Evolutionary conservation across 2,797 vertebrate species (phyloP), one percentile per base, ranked within the genome.

Genomic region (Anas bernieri): DNA sequence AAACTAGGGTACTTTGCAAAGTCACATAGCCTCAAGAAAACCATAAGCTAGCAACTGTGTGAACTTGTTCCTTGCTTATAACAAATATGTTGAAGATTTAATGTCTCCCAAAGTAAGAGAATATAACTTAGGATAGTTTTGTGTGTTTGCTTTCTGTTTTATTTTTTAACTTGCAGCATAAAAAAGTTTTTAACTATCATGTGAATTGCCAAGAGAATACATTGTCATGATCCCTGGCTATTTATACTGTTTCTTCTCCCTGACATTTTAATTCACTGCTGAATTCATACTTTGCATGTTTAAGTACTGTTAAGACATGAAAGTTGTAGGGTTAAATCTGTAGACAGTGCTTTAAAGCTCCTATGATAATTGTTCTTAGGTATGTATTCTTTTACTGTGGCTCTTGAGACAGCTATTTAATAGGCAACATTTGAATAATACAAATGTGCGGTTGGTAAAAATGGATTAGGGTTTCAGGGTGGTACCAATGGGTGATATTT

Each of bases 401-500:
- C 93, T 93, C 85, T 96, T 14, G 90, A 97, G 96, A 97, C 91
- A 96, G 85, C 79, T 97, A 35, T 96, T 98, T 97, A 97, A 97
- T 97, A 97, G 93, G 90, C 83, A 97, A 95, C 92, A 96, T 95
- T 98, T 98, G 96, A 97, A 97, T 97, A 97, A 96, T 97, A 98
- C 94, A 98, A 92, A 97, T 97, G 95, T 96, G 94, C 11, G 22
- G 95, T 95, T 98, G 95, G 94, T 97, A 97, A 97, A 98, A 98
- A 97, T 97, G 94, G 97, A 97, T 97, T 98, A 97, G 93, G 80
- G 93, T 98, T 98, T 97, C 96, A 97, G 94, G 96, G 92, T 96
- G 97, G 97, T 98, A 98, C 97, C 97, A 98, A 96, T 97, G 97
- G 96, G 94, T 97, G 96, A 97, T 98, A 98, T 98, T 98, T 98